phyloP scores from a whole-genome alignment of 2,113 vertebrate genomes.

The Arvicanthis niloticus region DNA sequence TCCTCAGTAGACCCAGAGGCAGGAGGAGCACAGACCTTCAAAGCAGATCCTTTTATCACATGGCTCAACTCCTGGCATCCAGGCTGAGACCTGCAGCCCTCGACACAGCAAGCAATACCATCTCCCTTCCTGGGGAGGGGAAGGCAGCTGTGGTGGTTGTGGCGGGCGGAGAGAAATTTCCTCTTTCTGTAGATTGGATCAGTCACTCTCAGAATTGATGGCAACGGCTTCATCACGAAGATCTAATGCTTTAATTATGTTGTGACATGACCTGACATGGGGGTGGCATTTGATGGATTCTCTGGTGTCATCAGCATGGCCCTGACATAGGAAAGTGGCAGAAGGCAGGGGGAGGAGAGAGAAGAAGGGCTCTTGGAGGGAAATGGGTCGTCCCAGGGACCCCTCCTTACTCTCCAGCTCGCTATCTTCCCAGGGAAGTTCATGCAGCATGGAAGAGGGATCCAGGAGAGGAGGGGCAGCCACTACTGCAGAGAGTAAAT shows the following conservation, averaged over 20 bases:
- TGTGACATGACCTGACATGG: slow-evolving; percentile 90
- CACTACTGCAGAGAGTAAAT: neutral
- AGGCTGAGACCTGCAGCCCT: slow-evolving; percentile 82
- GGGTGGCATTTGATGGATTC: slow-evolving; percentile 87
- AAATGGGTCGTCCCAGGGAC: slow-evolving; percentile 66
- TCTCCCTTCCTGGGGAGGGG: slow-evolving; percentile 78
- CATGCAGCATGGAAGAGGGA: neutral
- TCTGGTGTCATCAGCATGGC: slow-evolving; percentile 81
- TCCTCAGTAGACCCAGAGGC: slow-evolving; percentile 66
- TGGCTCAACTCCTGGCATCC: slow-evolving; percentile 79
- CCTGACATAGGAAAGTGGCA: slow-evolving; percentile 85
- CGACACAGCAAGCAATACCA: slow-evolving; percentile 79
- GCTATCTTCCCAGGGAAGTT: neutral
- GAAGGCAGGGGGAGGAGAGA: slow-evolving; percentile 63
- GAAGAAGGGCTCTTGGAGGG: slow-evolving; percentile 56
- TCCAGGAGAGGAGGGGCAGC: neutral
- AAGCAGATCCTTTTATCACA: slow-evolving; percentile 67
- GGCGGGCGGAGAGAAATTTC: slow-evolving; percentile 85
- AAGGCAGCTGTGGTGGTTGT: slow-evolving; percentile 83
- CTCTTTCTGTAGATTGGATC: slow-evolving; percentile 86
- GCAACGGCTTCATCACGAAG: slow-evolving; percentile 87
- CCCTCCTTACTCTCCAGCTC: slow-evolving; percentile 42
- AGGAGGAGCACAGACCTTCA: slow-evolving; percentile 55
- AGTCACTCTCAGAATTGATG: slow-evolving; percentile 87
- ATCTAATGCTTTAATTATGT: slow-evolving; percentile 90